Evolutionary conservation across 2,888 invertebrate species (phyloP).

Genomic region (Mimumesa dahlbomi): DNA sequence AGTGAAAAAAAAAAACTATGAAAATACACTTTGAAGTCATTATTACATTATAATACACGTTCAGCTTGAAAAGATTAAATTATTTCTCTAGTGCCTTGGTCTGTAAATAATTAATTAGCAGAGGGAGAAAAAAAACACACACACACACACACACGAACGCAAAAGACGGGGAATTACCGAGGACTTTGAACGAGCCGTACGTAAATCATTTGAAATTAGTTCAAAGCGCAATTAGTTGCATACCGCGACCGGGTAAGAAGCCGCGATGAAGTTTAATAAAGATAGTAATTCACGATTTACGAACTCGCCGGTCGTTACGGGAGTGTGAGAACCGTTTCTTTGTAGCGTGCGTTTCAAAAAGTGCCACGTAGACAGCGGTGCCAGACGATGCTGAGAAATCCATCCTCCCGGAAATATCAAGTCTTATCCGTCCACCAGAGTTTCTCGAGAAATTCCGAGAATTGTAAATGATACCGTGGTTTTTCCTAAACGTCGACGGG

Average conservation of each 20-base stretch:
- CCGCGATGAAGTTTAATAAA: conserved; percentile 40
- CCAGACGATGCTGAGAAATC: conserved; percentile 6
- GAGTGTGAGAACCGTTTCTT: conserved; percentile 7
- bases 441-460: conserved; percentile 8
- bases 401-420: conserved; percentile 6
- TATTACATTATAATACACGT: background rate
- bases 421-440: background rate
- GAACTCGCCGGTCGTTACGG: conserved; percentile 18
- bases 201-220: conserved; percentile 33
- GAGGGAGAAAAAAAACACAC: background rate
- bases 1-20: background rate
- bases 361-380: background rate
- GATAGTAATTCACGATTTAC: conserved; percentile 37
- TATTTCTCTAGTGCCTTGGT: background rate
- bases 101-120: background rate
- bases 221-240: conserved; percentile 33
- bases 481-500: too few species aligned
- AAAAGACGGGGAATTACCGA: background rate
- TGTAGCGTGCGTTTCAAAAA: conserved; percentile 4
- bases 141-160: too few species aligned
- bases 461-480: background rate
- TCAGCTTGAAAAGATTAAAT: background rate
- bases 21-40: background rate
- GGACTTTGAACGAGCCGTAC: conserved; percentile 11
- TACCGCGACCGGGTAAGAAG: background rate